Evolutionary conservation across 2,888 invertebrate genomes (phyloP), one percentile per base, ranked within the genome.

Genomic region (Steinernema scapterisci): DNA sequence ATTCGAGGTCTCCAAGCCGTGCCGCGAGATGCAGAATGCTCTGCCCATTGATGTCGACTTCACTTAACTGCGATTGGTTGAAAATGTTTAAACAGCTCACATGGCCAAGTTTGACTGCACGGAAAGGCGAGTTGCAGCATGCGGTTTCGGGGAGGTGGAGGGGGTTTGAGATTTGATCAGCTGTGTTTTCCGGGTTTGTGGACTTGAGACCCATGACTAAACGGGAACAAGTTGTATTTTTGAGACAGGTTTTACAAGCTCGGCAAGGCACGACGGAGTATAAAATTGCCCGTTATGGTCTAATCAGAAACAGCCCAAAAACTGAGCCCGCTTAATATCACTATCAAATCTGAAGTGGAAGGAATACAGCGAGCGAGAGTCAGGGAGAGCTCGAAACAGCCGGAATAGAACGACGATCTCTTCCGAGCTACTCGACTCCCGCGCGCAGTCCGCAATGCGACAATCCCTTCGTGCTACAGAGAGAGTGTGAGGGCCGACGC

Each of bases 1-100:
- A 75, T 45, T 77, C 76, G 73, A 78, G 44, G 70, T 83, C 78
- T 25, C 80, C 81, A 43, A 80, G 72, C 23, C 77, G 77, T n/a
- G 80, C 81, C 0, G 82, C 81, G 45, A 81, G 73, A 75, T 83
- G 83, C 38, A 82, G 77, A 19, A 81, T 73, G 43, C 76, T 83
- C 73, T 81, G 78, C 13, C 82, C 81, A 44, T 79, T 73, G 16
- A 73, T 73, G 71, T 83, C 83, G 31, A 77, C 78, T 16, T 75
- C 79, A 31, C 77, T 70, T 21, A 83, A 75, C 21, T 78, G 76
- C 23, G 73, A 75, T 43, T 76, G 77, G 27, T 81, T 74, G 76
- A 80, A 73, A 13, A 38, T 56, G 43, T 54, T 63, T 13, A 77
- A 23, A 45, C 77, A 77, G 27, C 48, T 31, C 46, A 77, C 51